phyloP scores from a whole-genome alignment of 1,140 invertebrate species.

The Drosophila subobscura region DNA sequence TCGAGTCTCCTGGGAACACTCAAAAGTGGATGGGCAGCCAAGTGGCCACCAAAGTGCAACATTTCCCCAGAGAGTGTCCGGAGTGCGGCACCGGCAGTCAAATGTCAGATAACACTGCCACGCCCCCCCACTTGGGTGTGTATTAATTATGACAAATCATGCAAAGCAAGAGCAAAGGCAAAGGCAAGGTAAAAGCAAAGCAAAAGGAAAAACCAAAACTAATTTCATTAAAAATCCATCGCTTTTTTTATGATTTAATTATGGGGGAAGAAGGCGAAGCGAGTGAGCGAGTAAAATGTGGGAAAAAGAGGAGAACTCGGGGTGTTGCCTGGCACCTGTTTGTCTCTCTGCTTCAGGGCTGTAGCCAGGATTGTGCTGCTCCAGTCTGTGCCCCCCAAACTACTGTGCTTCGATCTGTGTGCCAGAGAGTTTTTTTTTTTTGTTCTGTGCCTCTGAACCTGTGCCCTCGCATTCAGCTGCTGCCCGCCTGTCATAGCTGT shows the following conservation, averaged over 20 bases:
- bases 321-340: no score
- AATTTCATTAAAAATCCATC: constrained; percentile 66
- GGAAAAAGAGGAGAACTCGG: background rate
- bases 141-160: constrained; percentile 76
- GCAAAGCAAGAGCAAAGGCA: constrained; percentile 45
- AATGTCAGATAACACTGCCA: constrained; percentile 48
- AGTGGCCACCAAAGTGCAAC: constrained; percentile 64
- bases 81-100: constrained; percentile 35
- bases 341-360: no score
- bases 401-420: background rate
- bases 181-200: constrained; percentile 29
- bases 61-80: constrained; percentile 10
- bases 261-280: constrained; percentile 23
- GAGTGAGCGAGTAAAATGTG: constrained; percentile 13
- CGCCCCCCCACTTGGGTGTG: constrained; percentile 23
- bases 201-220: constrained; percentile 11
- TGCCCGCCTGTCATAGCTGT: constrained; percentile 61
- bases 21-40: constrained; percentile 28
- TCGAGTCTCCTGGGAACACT: background rate
- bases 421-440: constrained; percentile 7
- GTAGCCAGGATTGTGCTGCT: no score
- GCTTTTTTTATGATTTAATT: constrained; percentile 60
- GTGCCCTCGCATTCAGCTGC: no score
- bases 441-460: constrained; percentile 1
- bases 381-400: no score